Base-by-base conservation (phyloP, 2,888 invertebrate genomes). In the Aphodius granarius region DNA sequence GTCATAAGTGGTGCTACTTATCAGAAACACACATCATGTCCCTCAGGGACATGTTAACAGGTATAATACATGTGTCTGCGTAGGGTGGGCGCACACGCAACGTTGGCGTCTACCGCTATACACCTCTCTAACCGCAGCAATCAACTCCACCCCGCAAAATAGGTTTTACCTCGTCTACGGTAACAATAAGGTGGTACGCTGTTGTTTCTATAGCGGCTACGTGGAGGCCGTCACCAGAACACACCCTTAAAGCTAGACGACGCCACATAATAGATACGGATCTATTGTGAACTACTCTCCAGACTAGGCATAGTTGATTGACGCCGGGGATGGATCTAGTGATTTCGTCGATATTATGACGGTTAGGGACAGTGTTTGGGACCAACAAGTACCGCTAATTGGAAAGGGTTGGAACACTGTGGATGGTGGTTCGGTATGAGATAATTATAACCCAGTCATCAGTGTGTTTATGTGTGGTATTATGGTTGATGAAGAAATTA, bases 41-140 rank as follows among this genome's bases (percentile, higher is more conserved):
- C 73, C 77, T n/a, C 66, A 21, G 75, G 75, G 71, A 72, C 75
- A 77, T 77, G 77, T 77, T 77, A 77, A 77, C 77, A 77, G 77
- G 77, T 77, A 77, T 75, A 77, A 75, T 75, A 73, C 77, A 77
- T 75, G 77, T 77, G 77, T 77, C 77, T 77, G 75, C 68, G 75
- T 63, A 66, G 71, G 74, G 71, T 43, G 15, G 17, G 17, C 43
- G 71, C n/a, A 63, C 71, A 71, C 71, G 71, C 71, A 71, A 71
- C 63, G 22, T 19, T 43, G 43, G 9, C 43, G 6, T 43, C 43
- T 23, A 23, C 6, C 1, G 9, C 43, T 13, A 43, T 4, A 23
- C 23, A 4, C 9, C 23, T 9, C 23, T 23, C 9, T 43, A 43
- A 43, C 43, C 43, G 43, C 43, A 13, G 43, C 43, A 43, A 43